These are phyloP conservation scores for Diploptera punctata DNA, from an alignment of 2,888 invertebrate genomes.

Conservation along the genomic window DNA sequence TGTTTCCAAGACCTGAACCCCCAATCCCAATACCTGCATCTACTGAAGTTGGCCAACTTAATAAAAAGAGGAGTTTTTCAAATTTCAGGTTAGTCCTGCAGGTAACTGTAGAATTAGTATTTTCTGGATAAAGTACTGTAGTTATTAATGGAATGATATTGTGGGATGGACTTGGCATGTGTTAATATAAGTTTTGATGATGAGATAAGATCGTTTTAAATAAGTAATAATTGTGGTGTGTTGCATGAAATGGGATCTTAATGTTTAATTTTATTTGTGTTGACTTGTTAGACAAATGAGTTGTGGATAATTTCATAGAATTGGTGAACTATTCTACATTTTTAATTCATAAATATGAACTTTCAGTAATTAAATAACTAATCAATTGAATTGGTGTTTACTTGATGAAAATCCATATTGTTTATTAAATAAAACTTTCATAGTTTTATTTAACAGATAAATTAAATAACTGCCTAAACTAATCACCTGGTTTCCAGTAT, in stretches of 20 bases:
- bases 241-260: slow-evolving; percentile 12
- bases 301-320: no score
- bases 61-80: slow-evolving; percentile 54
- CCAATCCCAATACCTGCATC: slow-evolving; percentile 63
- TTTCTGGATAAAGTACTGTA: not conserved
- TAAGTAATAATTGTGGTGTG: not conserved
- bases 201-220: not conserved
- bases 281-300: not conserved
- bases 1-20: slow-evolving; percentile 83
- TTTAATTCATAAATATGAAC: no score
- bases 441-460: no score
- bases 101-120: not conserved
- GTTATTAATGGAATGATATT: not conserved
- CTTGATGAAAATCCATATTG: no score
- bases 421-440: no score
- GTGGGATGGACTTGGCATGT: slow-evolving; percentile 10
- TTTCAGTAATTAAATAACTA: no score
- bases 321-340: no score
- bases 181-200: not conserved
- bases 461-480: no score
- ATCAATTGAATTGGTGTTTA: no score
- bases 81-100: slow-evolving; percentile 50
- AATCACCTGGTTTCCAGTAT: no score
- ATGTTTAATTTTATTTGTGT: not conserved
- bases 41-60: slow-evolving; percentile 40